A percentile compares a stretch with the other conserved stretches of the same genome.
Conservation (phyloP, 2,797 vertebrate genomes). For the Danio aesculapii region DNA sequence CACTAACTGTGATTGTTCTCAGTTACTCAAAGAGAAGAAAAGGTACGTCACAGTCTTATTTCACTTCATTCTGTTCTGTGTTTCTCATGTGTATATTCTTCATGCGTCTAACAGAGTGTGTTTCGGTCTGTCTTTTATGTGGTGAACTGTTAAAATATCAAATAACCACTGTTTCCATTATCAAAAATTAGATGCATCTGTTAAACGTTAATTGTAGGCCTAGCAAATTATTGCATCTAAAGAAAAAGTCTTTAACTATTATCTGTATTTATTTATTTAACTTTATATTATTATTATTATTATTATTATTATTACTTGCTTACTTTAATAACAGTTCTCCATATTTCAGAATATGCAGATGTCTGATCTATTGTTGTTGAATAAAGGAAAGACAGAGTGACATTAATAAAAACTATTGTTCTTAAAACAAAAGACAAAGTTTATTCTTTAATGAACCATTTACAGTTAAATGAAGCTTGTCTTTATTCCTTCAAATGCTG, state of each 20-base stretch:
- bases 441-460: background rate
- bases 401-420: background rate
- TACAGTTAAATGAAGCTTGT: slow-evolving; percentile 12
- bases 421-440: slow-evolving; percentile 5
- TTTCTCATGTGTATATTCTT: background rate
- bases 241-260: background rate
- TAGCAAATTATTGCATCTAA: background rate
- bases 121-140: background rate
- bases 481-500: background rate
- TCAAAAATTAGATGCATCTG: slow-evolving; percentile 5
- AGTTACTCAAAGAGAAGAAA: slow-evolving; percentile 14
- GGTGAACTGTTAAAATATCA: slow-evolving; percentile 26
- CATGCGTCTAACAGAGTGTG: background rate
- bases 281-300: background rate
- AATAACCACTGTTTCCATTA: slow-evolving; percentile 17
- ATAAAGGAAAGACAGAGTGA: background rate
- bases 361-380: background rate
- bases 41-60: slow-evolving; percentile 26
- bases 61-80: background rate
- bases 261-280: background rate
- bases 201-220: slow-evolving; percentile 14
- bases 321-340: background rate
- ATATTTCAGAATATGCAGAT: background rate
- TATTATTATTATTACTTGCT: background rate
- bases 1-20: background rate